Percentiles rank a stretch among this genome's conserved stretches.
Conservation (phyloP, 64 coral and sea anemone genomes). For the Montipora efflorescens region DNA sequence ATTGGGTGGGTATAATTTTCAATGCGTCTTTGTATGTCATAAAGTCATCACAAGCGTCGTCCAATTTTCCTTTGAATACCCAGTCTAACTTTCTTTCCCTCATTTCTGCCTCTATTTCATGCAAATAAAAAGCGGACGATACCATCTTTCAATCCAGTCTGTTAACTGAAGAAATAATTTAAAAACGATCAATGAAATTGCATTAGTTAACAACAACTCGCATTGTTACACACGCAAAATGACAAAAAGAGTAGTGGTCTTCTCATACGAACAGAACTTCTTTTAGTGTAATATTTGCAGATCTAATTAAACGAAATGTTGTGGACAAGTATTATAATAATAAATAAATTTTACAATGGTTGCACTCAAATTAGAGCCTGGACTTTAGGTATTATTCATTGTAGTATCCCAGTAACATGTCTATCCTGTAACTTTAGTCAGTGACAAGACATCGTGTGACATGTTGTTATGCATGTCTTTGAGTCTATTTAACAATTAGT, state of each 20-base stretch:
- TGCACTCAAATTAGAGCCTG: not conserved
- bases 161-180: not conserved
- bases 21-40: not conserved
- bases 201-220: not conserved
- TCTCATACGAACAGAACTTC: not conserved
- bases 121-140: not conserved
- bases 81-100: not conserved
- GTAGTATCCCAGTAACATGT: not conserved
- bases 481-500: not conserved
- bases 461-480: not conserved
- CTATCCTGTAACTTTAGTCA: not conserved
- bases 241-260: not conserved
- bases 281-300: slow-evolving; percentile 2
- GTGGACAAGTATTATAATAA: not conserved
- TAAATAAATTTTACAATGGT: not conserved
- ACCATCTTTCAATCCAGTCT: not conserved
- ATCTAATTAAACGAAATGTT: not conserved
- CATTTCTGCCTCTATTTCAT: slow-evolving; percentile 23
- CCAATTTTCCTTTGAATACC: slow-evolving; percentile 14
- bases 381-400: not conserved
- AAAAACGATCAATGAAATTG: not conserved
- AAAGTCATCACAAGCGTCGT: not conserved
- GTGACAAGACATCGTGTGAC: slow-evolving; percentile 8
- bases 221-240: not conserved
- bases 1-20: slow-evolving; percentile 2